Evolutionary conservation across 2,797 vertebrate species (phyloP), one percentile per base, ranked within the genome.

Genomic region (Neosilurus hyrtlii): DNA sequence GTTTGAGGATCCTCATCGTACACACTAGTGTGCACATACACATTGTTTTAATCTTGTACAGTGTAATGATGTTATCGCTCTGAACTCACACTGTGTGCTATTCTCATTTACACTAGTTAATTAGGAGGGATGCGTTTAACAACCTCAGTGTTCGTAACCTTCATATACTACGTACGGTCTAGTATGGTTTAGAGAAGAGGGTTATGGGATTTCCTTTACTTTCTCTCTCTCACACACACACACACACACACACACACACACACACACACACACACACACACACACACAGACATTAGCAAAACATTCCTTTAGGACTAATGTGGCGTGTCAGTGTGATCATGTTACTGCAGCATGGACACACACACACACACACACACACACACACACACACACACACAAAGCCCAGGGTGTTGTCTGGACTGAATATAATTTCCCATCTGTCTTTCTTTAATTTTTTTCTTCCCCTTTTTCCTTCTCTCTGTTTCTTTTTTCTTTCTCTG

Each of bases 291-390:
- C 73, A 75, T 37, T 75, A 75, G 56, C 73, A 85, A 82, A 87
- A 82, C 83, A 87, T 87, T 87, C 86, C 85, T 89, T 79, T 79
- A 84, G 78, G 80, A 84, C 51, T 84, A 86, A 89, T 88, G 86
- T 88, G 88, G 85, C 86, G 85, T 87, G 86, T 88, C 88, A 83
- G 81, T 70, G 86, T 30, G 84, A 87, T 88, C 84, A 83, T 75
- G 80, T 88, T 89, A 85, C 86, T 79, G 70, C 74, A 43, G 62
- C 78, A 62, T 61, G 49, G 68, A 52, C 85, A 79, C 84, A 89
- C 78, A 82, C 84, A 57, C 82, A 72, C 82, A 90, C 80, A 84
- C 85, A 81, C 57, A 62, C 84, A 88, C 82, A 72, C 82, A 90
- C 80, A 84, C 85, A 81, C 57, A 62, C 84, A 88, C 86, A 80